Evolutionary conservation across 2,113 vertebrate genomes (phyloP).

Genomic region (Megatriorchis doriae): DNA sequence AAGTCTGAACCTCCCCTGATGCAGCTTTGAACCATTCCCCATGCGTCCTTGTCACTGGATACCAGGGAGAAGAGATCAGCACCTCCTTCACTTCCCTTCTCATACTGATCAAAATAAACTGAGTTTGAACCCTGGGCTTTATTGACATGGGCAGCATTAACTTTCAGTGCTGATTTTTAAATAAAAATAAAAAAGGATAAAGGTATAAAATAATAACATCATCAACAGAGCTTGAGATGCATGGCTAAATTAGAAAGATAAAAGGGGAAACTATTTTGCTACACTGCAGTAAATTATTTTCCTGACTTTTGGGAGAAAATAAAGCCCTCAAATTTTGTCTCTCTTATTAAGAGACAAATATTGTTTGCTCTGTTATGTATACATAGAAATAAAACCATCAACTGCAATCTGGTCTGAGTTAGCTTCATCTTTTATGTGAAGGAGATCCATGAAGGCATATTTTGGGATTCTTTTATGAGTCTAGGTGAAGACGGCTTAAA

Average conservation of each 20-base stretch:
- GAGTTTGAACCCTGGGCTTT: not conserved
- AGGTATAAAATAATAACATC: not conserved
- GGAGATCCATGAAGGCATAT: not conserved
- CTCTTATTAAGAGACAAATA: not conserved
- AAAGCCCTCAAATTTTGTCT: not conserved
- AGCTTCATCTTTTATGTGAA: not conserved
- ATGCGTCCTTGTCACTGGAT: not conserved
- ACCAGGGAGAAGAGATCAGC: not conserved
- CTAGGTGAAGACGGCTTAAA: not conserved
- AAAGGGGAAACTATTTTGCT: not conserved
- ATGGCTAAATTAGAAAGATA: not conserved
- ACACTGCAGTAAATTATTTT: not conserved
- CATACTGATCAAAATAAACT: not conserved
- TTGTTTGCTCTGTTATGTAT: not conserved
- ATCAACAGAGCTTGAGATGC: not conserved
- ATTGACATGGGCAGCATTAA: not conserved
- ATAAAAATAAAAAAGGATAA: not conserved
- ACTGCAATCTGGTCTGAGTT: not conserved
- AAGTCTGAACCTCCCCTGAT: not conserved
- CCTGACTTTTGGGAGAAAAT: not conserved
- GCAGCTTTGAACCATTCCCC: not conserved
- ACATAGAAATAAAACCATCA: not conserved
- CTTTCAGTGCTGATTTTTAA: not conserved
- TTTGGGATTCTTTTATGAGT: not conserved
- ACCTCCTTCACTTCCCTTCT: not conserved